phyloP scores from a whole-genome alignment of 1,140 invertebrate genomes.

The Berghia stephanieae region DNA sequence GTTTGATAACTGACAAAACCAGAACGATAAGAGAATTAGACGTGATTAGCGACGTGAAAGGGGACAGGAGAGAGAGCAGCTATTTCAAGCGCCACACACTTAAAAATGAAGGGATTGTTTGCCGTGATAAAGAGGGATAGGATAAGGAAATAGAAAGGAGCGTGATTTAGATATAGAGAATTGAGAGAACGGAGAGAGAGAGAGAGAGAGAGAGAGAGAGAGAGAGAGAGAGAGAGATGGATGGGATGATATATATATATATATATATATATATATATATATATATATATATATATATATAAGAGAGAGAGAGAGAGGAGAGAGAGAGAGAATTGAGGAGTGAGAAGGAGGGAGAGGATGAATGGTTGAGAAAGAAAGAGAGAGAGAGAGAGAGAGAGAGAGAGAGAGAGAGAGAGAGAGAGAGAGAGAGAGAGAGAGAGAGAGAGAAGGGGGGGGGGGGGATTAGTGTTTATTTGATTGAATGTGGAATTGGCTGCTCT shows the following conservation, averaged over 20 bases:
- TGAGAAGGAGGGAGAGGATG: neutral
- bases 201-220: neutral
- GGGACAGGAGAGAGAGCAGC: too few relatives aligned
- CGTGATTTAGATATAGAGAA: neutral
- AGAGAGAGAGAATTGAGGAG: neutral
- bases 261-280: neutral
- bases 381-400: constrained; percentile 5
- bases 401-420: neutral
- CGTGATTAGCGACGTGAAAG: too few relatives aligned
- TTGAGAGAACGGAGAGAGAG: neutral
- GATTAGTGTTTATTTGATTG: neutral
- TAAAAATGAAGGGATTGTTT: neutral
- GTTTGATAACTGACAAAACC: too few relatives aligned
- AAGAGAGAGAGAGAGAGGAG: neutral
- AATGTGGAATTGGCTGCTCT: too few relatives aligned
- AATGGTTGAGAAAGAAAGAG: neutral
- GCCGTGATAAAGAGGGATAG: neutral
- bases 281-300: neutral
- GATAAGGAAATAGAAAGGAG: neutral
- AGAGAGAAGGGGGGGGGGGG: neutral
- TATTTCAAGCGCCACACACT: neutral
- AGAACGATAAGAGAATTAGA: too few relatives aligned
- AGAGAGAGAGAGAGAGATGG: too few relatives aligned
- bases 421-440: neutral
- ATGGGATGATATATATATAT: too few relatives aligned